Evolutionary conservation across 1,140 invertebrate species (phyloP), one percentile per base, ranked within the genome.

Genomic region (Drosophila nigrodunni): DNA sequence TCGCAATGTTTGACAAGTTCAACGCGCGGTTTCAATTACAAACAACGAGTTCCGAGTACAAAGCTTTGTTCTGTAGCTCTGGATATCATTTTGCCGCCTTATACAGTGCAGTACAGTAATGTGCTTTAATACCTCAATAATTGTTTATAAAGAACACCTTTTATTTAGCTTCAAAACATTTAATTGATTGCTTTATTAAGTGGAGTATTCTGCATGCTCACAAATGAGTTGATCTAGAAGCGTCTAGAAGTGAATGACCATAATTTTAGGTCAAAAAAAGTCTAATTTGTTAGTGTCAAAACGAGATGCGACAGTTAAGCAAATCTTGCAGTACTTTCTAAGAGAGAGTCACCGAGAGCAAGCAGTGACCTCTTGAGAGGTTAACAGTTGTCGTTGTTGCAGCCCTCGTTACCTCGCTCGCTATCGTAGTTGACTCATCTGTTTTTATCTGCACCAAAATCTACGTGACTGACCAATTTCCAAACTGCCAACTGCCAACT

Each of bases 1-100:
- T 34, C 46, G 55, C 39, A 3, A 65, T 46, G 62, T 65, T 65
- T 71, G 57, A 52, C 66, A 83, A 83, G 67, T 79, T 77, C 59
- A 67, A 83, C 62, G 76, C 41, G 55, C 46, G 76, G 77, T 62
- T 83, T 76, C 64, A 57, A 85, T 83, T 80, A 85, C 72, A 50
- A 46, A 11, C 50, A 46, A 21, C 34, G 46, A 62, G 43, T 35
- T 60, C 15, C 30, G 46, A 62, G 30, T 50, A 39, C 34, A 57
- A 57, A 55, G 52, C 64, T 47, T 30, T 11, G n/a, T 49, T 49
- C 15, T 10, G 37, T 49, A 37, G 59, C 9, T 7, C 25, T 7
- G 35, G 15, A 6, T 43, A 13, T 43, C 6, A 13, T n/a, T 50
- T 62, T 39, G 30, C 35, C 18, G 11, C 46, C 34, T 37, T 30